These are phyloP conservation scores for Pipra filicauda DNA, from an alignment of 2,113 vertebrate genomes.

Conservation along the genomic window DNA sequence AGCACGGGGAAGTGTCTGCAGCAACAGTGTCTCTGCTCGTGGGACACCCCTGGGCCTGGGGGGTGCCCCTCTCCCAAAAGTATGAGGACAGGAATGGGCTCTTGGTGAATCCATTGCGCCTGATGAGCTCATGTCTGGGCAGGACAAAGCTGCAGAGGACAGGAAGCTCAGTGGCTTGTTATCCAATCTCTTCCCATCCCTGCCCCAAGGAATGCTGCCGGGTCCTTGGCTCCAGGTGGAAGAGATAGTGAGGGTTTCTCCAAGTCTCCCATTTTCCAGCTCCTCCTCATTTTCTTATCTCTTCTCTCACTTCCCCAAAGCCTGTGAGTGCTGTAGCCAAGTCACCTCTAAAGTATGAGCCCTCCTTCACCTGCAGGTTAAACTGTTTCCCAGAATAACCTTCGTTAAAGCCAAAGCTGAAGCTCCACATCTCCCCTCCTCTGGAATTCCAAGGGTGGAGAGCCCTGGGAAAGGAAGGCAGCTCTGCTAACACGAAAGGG, in stretches of 20 bases:
- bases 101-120: neutral
- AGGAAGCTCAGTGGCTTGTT: neutral
- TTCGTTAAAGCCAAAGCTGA: neutral
- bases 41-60: neutral
- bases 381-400: neutral
- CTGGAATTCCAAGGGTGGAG: neutral
- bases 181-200: neutral
- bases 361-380: neutral
- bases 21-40: neutral
- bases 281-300: neutral
- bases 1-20: neutral
- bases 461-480: neutral
- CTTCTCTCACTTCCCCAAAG: neutral
- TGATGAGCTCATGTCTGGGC: neutral
- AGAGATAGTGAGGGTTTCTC: neutral
- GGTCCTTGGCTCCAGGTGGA: neutral
- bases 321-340: neutral
- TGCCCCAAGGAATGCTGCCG: neutral
- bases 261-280: neutral
- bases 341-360: neutral
- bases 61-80: neutral
- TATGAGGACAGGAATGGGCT: neutral
- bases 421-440: neutral
- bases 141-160: neutral
- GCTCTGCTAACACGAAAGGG: neutral